Evolutionary conservation across 1,140 invertebrate species (phyloP), one percentile per base, ranked within the genome.

Genomic region (Anastatus disparis): DNA sequence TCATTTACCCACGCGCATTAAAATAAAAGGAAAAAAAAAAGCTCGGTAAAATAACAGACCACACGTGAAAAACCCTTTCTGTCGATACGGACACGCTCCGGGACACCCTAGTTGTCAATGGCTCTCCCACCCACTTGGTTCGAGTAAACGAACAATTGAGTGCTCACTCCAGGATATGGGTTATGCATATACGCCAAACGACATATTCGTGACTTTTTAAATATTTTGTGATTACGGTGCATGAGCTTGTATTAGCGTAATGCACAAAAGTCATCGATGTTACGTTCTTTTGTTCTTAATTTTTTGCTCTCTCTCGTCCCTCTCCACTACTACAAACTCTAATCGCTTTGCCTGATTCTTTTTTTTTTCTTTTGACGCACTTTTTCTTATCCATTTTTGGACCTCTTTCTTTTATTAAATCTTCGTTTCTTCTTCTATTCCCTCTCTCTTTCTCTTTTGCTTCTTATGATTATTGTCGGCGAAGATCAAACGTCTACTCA

Each of bases 51-150:
- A 4, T 4, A 4, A 35, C 31, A 73, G 80, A 79, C 76, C 81
- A 81, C 82, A 82, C 81, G 76, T 74, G 78, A 76, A 72, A 75
- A 72, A 71, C 78, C 80, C 68, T 75, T 73, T 74, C 77, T 78
- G 80, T 84, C 82, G 81, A 84, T 83, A 83, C 64, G 74, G 77
- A 82, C 81, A 79, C 80, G 82, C 81, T 79, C 81, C 73, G 73
- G 64, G 40, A 79, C 78, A 82, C 73, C 76, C 73, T 78, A 70
- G 67, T 76, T 48, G 67, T 73, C 69, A 75, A 70, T 50, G 55
- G 50, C 76, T 58, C 58, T 73, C 70, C 74, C 75, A 72, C 66
- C 71, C 73, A 72, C 62, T 44, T 35, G 68, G 40, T 24, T 10
- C 44, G 67, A 35, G 24, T 46, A 46, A 56, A 46, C 48, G 12